Conservation (phyloP, 2,113 vertebrate species). For the Tauraco erythrolophus region DNA sequence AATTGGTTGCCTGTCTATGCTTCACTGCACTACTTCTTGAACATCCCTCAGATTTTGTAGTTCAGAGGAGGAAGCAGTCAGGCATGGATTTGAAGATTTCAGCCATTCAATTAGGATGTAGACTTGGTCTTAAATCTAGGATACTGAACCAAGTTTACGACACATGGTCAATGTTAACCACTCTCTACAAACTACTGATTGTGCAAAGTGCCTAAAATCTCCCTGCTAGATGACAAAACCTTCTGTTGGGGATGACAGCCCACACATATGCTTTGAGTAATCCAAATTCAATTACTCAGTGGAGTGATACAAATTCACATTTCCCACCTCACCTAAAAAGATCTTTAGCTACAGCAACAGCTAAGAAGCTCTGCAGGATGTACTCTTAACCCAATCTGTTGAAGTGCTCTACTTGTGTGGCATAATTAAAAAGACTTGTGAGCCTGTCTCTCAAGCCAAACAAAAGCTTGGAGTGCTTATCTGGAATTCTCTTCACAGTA, state of each 20-base stretch:
- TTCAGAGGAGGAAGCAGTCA: not conserved
- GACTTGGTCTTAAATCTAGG: not conserved
- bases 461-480: not conserved
- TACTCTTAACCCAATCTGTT: constrained; percentile 19
- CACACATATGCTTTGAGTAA: not conserved
- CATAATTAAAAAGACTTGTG: constrained; percentile 25
- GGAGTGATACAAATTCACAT: constrained; percentile 16
- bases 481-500: not conserved
- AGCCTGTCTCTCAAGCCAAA: constrained; percentile 22
- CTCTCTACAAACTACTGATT: not conserved
- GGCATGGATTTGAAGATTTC: not conserved
- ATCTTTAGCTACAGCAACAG: constrained; percentile 20
- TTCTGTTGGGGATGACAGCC: not conserved
- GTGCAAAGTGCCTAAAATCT: not conserved
- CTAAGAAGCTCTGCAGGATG: constrained; percentile 24
- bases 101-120: not conserved
- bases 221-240: not conserved
- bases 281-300: constrained; percentile 3
- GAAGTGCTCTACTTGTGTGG: not conserved
- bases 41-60: not conserved
- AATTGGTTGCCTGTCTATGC: not conserved
- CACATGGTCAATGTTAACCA: not conserved
- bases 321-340: constrained; percentile 30
- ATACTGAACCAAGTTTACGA: not conserved
- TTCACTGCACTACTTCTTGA: not conserved